phyloP scores from a whole-genome alignment of 1,140 invertebrate genomes.

The Paramacrobiotus metropolitanus region DNA sequence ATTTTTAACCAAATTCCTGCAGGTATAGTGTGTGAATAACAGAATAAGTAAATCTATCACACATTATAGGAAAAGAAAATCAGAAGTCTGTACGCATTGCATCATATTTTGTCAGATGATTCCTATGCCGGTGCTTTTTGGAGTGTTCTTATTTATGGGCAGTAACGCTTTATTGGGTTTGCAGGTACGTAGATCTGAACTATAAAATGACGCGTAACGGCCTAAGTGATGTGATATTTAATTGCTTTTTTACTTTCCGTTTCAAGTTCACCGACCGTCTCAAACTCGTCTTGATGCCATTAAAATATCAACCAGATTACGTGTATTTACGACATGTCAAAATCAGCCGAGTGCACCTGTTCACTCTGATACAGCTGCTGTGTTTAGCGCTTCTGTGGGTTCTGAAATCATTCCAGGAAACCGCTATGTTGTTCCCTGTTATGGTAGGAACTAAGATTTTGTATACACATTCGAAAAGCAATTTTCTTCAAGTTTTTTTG shows the following conservation, averaged over 20 bases:
- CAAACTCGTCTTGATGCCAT: constrained; percentile 28
- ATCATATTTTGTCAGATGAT: constrained; percentile 18
- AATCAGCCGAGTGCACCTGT: constrained; percentile 25
- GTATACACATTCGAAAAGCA: too few species aligned
- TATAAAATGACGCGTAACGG: neutral
- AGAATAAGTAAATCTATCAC: too few species aligned
- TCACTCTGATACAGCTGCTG: constrained; percentile 27
- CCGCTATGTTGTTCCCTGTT: neutral
- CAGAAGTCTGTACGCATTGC: too few species aligned
- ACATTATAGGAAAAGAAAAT: neutral
- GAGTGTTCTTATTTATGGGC: constrained; percentile 23
- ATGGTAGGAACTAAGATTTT: neutral
- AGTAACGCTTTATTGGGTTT: constrained; percentile 19
- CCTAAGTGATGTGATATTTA: too few species aligned
- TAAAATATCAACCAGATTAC: constrained; percentile 31
- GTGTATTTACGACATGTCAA: constrained; percentile 28
- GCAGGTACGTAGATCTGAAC: constrained; percentile 13
- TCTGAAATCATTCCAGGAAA: constrained; percentile 20
- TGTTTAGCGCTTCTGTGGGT: constrained; percentile 26
- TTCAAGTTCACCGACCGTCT: constrained; percentile 25
- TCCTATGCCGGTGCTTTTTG: constrained; percentile 23
- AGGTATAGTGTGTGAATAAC: too few species aligned
- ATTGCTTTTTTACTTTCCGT: too few species aligned
- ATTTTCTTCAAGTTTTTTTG: too few species aligned
- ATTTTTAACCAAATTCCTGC: constrained; percentile 15